Base-by-base conservation (phyloP, 1,140 invertebrate genomes). In the Thaumatotibia leucotreta region DNA sequence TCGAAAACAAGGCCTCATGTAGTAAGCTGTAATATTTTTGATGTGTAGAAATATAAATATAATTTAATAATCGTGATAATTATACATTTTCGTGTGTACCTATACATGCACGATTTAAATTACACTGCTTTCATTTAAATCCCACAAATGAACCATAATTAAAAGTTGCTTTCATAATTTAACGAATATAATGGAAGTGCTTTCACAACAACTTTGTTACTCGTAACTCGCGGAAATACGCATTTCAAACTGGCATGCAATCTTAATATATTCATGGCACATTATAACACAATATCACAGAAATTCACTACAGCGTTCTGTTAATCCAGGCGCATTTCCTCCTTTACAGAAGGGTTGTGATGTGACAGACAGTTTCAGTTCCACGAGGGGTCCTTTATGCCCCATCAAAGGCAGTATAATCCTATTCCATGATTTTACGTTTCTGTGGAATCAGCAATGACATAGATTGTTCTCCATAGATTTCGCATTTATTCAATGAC, bases 331-430 rank as follows among this genome's bases (percentile, higher is more conserved):
- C 4, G 52, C 11, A 58, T 27, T 29, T 58, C 24, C 29, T 8
- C 27, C 52, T 58, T 58, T 29, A 27, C 52, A 58, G 52, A 14
- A 58, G 24, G 24, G 52, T 27, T 54, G 24, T 58, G 23, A 58
- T 58, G 52, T 58, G 52, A 58, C 52, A 58, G 52, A 27, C 52
- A 58, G 52, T 58, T 58, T 58, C 52, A 58, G 52, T 24, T 45
- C n/a, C 27, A 27, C 52, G 17, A 31, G 24, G n/a, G 52, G 1
- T 58, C 52, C 24, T 58, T 58, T 58, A 58, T 58, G 24, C 52
- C n/a, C 27, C 52, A 31, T 58, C 23, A 58, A 58, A 58, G 52
- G 24, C 52, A 17, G 11, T 14, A 27, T 58, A 58, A 58, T 58
- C 52, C 52, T 58, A 58, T 58, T 58, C 24, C 52, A 58, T 58